Evolutionary conservation across 2,888 invertebrate species (phyloP), one percentile per base, ranked within the genome.

Genomic region (Caenorhabditis drosophilae): DNA sequence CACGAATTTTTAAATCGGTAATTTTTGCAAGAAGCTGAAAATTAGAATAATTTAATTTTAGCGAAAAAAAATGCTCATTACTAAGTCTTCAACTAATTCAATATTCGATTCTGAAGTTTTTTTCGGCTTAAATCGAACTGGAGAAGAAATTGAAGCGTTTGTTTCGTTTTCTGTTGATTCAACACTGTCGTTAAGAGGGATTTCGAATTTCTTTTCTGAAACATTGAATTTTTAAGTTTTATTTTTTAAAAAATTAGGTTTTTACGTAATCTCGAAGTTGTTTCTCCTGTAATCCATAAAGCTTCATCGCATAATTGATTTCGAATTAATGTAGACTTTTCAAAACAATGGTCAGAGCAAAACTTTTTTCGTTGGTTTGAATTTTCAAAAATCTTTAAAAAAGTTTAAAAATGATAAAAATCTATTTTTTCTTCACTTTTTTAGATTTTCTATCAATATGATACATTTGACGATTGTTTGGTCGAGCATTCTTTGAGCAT

Each of bases 361-460:
- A 67, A 74, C 27, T 71, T 71, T 51, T 46, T 54, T 11, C 69
- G 51, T 31, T 67, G 61, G 26, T 56, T 69, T 38, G 67, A 63
- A n/a, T 55, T 52, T 23, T 70, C 71, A 38, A 54, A 73, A 41
- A 72, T 72, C 63, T 61, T 18, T n/a, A n/a, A n/a, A n/a, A 52
- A 52, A 16, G 15, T 12, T 3, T n/a, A n/a, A n/a, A n/a, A n/a
- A 15, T 2, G 27, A 9, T 25, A 11, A 2, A 11, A n/a, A n/a
- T n/a, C n/a, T n/a, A n/a, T n/a, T n/a, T n/a, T 2, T 12, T 40
- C 12, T 22, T 34, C 4, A 72, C 74, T 55, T 77, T 77, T 45
- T 68, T 70, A 36, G 56, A 61, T 34, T 67, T 69, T 23, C 67
- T 51, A 52, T 77, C 76, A 38, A 77, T 70, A 25, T 73, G 68